phyloP scores from a whole-genome alignment of 2,113 vertebrate species.

The Colaptes auratus region DNA sequence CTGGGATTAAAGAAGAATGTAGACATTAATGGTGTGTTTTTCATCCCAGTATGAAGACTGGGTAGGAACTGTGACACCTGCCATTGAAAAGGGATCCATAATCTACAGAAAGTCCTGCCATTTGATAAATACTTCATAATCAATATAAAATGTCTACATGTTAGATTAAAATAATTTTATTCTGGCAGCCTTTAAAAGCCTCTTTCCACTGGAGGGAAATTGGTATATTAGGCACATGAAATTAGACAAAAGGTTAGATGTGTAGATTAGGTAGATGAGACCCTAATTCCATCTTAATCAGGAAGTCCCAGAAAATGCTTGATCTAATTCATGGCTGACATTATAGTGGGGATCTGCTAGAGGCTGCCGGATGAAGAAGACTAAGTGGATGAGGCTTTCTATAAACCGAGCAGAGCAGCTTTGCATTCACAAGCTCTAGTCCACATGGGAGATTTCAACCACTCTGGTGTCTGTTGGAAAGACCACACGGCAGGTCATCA shows the following conservation, averaged over 20 bases:
- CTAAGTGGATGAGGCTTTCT: no score
- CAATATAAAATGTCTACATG: not conserved
- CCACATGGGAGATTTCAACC: no score
- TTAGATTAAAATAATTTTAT: not conserved
- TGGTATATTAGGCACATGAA: not conserved
- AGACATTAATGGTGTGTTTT: accelerated
- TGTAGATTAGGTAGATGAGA: not conserved
- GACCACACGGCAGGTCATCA: no score
- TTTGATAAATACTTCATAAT: not conserved
- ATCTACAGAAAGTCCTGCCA: not conserved
- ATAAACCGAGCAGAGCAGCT: no score
- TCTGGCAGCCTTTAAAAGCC: not conserved
- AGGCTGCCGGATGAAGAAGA: no score
- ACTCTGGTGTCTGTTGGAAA: no score
- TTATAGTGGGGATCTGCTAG: no score
- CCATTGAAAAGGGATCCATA: accelerated
- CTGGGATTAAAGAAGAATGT: not conserved
- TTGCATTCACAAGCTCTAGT: no score
- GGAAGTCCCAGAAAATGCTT: not conserved
- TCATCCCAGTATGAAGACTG: accelerated
- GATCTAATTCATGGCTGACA: not conserved
- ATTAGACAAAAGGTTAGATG: not conserved
- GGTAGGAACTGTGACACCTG: accelerated
- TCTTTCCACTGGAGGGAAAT: not conserved
- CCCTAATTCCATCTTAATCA: not conserved